phyloP scores from a whole-genome alignment of 2,113 vertebrate species.

The Percopsis transmontana region DNA sequence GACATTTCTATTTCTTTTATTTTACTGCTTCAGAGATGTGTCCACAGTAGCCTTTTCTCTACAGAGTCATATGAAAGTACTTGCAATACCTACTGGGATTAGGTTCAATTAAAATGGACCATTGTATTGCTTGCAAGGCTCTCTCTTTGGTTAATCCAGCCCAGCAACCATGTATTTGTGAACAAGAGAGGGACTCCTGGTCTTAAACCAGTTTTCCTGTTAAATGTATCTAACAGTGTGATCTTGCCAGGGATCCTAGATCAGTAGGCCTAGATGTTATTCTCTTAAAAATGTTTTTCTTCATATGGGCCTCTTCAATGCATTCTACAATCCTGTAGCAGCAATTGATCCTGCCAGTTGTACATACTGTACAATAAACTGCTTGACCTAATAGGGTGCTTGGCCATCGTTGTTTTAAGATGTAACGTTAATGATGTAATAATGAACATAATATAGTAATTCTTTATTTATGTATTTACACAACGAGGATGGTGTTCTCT shows the following conservation, averaged over 20 bases:
- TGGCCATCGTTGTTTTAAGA: neutral
- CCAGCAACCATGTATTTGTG: slow-evolving; percentile 26
- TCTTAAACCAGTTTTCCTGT: slow-evolving; percentile 26
- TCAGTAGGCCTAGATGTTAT: neutral
- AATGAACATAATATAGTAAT: neutral
- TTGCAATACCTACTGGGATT: slow-evolving; percentile 79
- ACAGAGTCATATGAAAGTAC: slow-evolving; percentile 80
- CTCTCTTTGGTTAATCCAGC: slow-evolving; percentile 73
- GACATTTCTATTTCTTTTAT: slow-evolving; percentile 71
- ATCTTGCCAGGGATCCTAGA: neutral
- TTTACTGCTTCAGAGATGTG: slow-evolving; percentile 44
- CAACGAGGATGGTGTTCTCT: no score
- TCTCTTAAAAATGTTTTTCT: no score
- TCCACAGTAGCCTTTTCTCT: slow-evolving; percentile 61
- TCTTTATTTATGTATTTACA: neutral
- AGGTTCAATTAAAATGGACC: slow-evolving; percentile 69
- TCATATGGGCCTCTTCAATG: neutral
- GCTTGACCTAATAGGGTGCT: neutral
- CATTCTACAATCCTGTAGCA: neutral
- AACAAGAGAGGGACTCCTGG: slow-evolving; percentile 37
- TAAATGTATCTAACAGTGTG: slow-evolving; percentile 2
- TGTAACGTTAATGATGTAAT: no score
- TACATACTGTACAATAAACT: slow-evolving; percentile 1
- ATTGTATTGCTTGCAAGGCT: slow-evolving; percentile 71
- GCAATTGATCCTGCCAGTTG: slow-evolving; percentile 12